Evolutionary conservation across 2,888 invertebrate species (phyloP).

Genomic region (Diplazon laetatorius): DNA sequence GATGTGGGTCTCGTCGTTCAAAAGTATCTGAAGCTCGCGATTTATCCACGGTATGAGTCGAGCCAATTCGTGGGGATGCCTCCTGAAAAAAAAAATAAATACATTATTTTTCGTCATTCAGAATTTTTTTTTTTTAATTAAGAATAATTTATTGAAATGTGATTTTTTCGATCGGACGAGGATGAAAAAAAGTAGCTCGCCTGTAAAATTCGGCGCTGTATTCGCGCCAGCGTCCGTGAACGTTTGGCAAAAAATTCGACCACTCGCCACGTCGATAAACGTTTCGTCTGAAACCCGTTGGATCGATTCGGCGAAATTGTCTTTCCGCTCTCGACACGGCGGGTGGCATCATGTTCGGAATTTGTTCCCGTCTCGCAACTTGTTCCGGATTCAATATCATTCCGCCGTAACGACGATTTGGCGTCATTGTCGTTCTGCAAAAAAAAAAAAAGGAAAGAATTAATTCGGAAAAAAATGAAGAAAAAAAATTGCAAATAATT

Average conservation of each 20-base stretch:
- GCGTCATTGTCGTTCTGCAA: constrained; percentile 88
- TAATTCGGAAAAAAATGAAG: too few species aligned
- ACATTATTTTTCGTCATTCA: too few species aligned
- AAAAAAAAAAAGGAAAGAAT: constrained; percentile 65
- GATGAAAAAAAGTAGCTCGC: constrained; percentile 80
- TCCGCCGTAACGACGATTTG: constrained; percentile 86
- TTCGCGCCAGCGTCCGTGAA: constrained; percentile 88
- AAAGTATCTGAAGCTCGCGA: constrained; percentile 91
- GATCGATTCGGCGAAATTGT: constrained; percentile 71
- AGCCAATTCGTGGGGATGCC: constrained; percentile 91
- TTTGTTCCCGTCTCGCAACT: constrained; percentile 73
- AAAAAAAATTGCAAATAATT: too few species aligned
- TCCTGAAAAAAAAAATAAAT: neutral
- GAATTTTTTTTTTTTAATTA: neutral
- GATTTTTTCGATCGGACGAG: neutral
- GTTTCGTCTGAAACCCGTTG: constrained; percentile 72
- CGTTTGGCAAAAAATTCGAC: constrained; percentile 88
- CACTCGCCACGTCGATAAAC: constrained; percentile 91
- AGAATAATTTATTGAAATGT: too few species aligned
- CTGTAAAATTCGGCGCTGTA: constrained; percentile 90
- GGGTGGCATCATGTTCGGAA: constrained; percentile 71
- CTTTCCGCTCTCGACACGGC: constrained; percentile 72
- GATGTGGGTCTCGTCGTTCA: constrained; percentile 87
- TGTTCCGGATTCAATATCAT: constrained; percentile 76
- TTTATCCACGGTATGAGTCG: constrained; percentile 94